Evolutionary conservation across 2,113 vertebrate species (phyloP), one percentile per base, ranked within the genome.

Genomic region (Noturus placidus): DNA sequence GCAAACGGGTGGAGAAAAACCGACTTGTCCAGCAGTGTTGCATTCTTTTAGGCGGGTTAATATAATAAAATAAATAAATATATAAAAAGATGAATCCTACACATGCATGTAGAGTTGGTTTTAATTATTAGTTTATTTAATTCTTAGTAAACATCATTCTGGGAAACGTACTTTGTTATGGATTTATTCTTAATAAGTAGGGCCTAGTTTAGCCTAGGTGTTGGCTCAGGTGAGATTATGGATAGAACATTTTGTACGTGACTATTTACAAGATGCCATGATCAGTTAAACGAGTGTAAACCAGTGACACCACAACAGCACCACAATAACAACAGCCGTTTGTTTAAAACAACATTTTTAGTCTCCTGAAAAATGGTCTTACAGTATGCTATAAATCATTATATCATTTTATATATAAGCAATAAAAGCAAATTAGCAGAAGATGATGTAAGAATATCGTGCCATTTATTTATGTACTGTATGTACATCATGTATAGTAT

Each of bases 1-100:
- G 91, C 91, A 93, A 92, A 92, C 91, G 90, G 90, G 93, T 93
- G 94, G 93, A 85, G 94, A 90, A 35, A 89, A 57, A 89, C 84
- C 85, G 83, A 87, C 85, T 89, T 85, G 5, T 67, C 65, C 63
- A 69, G 57, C 72, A 38, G 42, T 65, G 78, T 59, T n/a, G 72
- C 67, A 67, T 87, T 84, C 67, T 63, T 69, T 50, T 5, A 35
- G 4, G 63, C 42, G 13, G 13, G 33, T 38, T 69, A 20, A 1
- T 15, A n/a, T 9, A 77, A 25, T 14, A 14, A 63, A 76, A 87
- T 63, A 59, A 69, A 70, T 20, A 82, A 19, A 30, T 22, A 74
- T 46, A 85, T 46, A 33, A 78, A 85, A 46, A 46, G 30, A 65
- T n/a, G 14, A 61, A n/a, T 52, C 19, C 27, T 87, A 89, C 86